Conservation (phyloP, 2,888 invertebrate genomes). For the Ectemnius cavifrons region DNA sequence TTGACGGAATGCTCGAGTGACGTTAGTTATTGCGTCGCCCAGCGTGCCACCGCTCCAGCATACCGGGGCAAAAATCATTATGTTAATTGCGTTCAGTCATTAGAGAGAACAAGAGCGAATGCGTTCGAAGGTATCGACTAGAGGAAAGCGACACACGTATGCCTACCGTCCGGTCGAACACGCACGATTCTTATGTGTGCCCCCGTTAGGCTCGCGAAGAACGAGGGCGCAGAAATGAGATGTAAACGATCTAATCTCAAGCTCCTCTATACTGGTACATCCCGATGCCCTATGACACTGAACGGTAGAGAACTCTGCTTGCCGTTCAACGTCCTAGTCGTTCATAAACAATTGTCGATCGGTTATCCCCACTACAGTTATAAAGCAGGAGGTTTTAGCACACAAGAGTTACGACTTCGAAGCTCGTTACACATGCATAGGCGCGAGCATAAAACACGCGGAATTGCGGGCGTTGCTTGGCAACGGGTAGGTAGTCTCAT, state of each 20-base stretch:
- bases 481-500: conserved; percentile 13
- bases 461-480: conserved; percentile 38
- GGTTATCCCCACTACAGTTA: conserved; percentile 53
- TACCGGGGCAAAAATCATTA: conserved; percentile 28
- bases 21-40: conserved; percentile 52
- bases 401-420: conserved; percentile 65
- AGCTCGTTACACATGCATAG: conserved; percentile 73
- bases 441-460: conserved; percentile 59
- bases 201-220: background rate
- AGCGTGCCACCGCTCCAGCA: background rate
- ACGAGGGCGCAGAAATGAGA: no score
- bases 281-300: no score
- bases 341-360: conserved; percentile 53
- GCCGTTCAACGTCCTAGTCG: conserved; percentile 11
- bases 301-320: background rate
- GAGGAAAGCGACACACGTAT: no score
- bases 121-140: background rate
- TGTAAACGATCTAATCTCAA: no score
- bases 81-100: conserved; percentile 42
- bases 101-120: conserved; percentile 34
- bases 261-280: no score
- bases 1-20: conserved; percentile 50
- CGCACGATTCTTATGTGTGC: background rate
- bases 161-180: background rate
- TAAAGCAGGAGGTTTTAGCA: conserved; percentile 54